A percentile compares a stretch with the other conserved stretches of the same genome.
phyloP scores from a whole-genome alignment of 2,797 vertebrate species.

The Rhynchotus rufescens region DNA sequence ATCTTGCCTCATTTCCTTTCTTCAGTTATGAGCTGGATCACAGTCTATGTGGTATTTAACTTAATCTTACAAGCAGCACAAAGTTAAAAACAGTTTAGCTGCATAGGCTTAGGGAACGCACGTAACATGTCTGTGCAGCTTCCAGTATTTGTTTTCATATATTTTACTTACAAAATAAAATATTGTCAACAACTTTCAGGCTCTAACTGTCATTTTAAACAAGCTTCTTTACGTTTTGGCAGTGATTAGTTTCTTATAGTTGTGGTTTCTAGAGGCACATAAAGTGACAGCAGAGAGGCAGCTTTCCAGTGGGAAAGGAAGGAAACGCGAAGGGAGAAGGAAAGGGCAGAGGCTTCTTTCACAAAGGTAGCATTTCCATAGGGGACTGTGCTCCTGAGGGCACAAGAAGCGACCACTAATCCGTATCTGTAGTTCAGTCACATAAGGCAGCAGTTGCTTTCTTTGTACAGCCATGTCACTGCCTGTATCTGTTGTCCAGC shows the following conservation, averaged over 20 bases:
- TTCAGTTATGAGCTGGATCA: not conserved
- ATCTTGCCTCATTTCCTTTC: conserved; percentile 37
- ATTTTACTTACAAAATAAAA: not conserved
- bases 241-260: not conserved
- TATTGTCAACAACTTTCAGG: not conserved
- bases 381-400: not conserved
- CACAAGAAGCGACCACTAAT: not conserved
- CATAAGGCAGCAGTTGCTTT: not conserved
- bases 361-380: not conserved
- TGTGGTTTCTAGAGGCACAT: not conserved
- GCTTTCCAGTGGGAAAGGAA: not conserved
- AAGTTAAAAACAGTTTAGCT: not conserved
- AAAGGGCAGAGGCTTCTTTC: not conserved
- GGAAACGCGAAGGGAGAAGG: not conserved
- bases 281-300: not conserved
- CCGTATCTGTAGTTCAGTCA: not conserved
- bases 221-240: not conserved
- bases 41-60: not conserved
- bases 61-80: not conserved
- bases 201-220: not conserved
- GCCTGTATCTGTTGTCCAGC: not conserved
- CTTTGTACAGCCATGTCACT: fast-evolving
- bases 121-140: not conserved
- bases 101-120: not conserved
- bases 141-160: not conserved